These are phyloP conservation scores for Megalops cyprinoides DNA, from an alignment of 2,797 vertebrate species.

Conservation along the genomic window DNA sequence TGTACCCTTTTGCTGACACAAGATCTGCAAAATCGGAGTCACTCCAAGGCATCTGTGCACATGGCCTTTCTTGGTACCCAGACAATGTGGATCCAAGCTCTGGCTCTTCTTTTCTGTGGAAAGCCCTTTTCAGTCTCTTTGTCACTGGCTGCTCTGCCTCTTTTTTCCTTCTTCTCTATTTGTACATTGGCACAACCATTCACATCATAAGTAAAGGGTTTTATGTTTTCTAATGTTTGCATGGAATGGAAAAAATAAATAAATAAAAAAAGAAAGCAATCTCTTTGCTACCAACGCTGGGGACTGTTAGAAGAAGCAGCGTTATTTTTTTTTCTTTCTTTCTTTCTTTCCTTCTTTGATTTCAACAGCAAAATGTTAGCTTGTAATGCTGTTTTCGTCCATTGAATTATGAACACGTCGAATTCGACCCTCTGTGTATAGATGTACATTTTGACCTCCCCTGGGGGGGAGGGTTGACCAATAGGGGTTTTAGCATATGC, in stretches of 20 bases:
- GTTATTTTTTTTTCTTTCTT: conserved; percentile 51
- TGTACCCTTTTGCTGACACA: conserved; percentile 46
- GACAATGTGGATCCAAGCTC: conserved; percentile 66
- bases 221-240: conserved; percentile 84
- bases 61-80: conserved; percentile 44
- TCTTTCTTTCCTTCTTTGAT: conserved; percentile 42
- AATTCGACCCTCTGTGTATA: conserved; percentile 78
- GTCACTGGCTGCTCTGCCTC: conserved; percentile 53
- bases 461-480: conserved; percentile 78
- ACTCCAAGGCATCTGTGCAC: background rate
- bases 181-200: conserved; percentile 65
- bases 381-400: conserved; percentile 77
- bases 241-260: conserved; percentile 73
- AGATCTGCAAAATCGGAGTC: no score
- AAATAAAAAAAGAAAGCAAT: conserved; percentile 66
- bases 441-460: conserved; percentile 80
- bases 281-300: conserved; percentile 74
- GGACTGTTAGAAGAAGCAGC: conserved; percentile 58
- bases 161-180: conserved; percentile 65
- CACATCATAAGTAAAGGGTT: conserved; percentile 70
- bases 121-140: conserved; percentile 65
- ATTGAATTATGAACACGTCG: conserved; percentile 65
- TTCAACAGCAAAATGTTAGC: conserved; percentile 77
- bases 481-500: conserved; percentile 75
- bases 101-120: conserved; percentile 58